A percentile compares a stretch with the other conserved stretches of the same genome.
These are phyloP conservation scores for Ylistrum balloti DNA, from an alignment of 1,140 invertebrate genomes.

Conservation along the genomic window DNA sequence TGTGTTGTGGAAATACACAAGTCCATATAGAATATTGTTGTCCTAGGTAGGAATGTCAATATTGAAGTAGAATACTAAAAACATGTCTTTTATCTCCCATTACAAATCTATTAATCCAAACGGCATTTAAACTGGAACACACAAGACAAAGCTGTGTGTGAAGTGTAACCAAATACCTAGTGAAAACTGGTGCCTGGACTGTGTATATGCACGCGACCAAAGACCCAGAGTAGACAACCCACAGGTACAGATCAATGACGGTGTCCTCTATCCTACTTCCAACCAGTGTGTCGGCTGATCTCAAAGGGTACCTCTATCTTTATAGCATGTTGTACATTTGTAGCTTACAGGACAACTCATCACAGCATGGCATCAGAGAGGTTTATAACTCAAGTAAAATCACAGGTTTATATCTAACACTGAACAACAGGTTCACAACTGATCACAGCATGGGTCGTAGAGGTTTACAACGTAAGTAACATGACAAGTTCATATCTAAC, in stretches of 20 bases:
- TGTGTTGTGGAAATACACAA: too few relatives aligned
- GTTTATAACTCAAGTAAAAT: not conserved
- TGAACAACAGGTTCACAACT: not conserved
- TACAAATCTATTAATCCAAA: not conserved
- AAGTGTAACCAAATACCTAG: slow-evolving; percentile 19
- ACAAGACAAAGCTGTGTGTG: not conserved
- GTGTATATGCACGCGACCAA: too few relatives aligned
- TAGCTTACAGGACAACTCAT: too few relatives aligned
- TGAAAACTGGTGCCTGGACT: not conserved
- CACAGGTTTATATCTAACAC: not conserved
- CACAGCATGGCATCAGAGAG: not conserved
- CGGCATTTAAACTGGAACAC: not conserved
- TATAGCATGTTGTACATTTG: too few relatives aligned
- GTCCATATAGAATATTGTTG: not conserved
- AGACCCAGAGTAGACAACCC: too few relatives aligned
- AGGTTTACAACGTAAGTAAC: not conserved
- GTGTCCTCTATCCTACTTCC: too few relatives aligned
- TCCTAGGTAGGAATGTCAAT: not conserved
- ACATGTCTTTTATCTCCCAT: not conserved
- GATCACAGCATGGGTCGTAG: not conserved
- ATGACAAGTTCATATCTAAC: too few relatives aligned
- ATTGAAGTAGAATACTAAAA: slow-evolving; percentile 3
- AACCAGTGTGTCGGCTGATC: too few relatives aligned
- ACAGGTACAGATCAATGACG: too few relatives aligned
- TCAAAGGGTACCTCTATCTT: too few relatives aligned